Conservation (phyloP, 2,888 invertebrate species). For the Cosmorhoe ocellata region DNA sequence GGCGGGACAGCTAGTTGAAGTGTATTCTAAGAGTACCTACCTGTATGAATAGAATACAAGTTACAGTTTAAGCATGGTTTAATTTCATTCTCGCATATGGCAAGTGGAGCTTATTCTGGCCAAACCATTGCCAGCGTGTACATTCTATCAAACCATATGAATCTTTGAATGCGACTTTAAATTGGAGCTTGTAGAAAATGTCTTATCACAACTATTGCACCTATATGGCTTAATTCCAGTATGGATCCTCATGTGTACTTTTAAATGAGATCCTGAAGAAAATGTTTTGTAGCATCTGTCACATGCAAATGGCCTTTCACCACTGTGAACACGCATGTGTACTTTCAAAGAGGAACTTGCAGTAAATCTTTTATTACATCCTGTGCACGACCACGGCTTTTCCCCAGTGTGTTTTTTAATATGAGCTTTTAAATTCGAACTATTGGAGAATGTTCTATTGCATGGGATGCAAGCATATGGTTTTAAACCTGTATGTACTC, state of each 20-base stretch:
- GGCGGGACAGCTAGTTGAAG: too few species aligned
- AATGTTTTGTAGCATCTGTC: conserved; percentile 12
- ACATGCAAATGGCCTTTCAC: conserved; percentile 8
- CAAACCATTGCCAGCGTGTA: too few species aligned
- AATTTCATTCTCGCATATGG: too few species aligned
- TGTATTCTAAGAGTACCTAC: too few species aligned
- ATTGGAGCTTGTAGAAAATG: conserved; percentile 9
- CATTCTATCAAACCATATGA: neutral
- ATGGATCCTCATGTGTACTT: conserved; percentile 6
- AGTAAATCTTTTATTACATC: conserved; percentile 6
- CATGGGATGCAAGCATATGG: conserved; percentile 10
- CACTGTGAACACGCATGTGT: conserved; percentile 11
- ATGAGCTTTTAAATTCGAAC: conserved; percentile 2
- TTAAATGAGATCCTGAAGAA: conserved; percentile 6
- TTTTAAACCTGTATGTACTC: conserved; percentile 3
- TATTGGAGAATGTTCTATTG: conserved; percentile 4
- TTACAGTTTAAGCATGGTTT: too few species aligned
- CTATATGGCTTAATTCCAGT: conserved; percentile 2
- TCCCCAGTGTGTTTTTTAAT: conserved; percentile 6
- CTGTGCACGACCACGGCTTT: conserved; percentile 9
- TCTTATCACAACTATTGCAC: conserved; percentile 4
- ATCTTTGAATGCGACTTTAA: conserved; percentile 7
- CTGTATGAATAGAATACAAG: too few species aligned
- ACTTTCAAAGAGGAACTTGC: conserved; percentile 4
- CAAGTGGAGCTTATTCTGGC: too few species aligned